Evolutionary conservation across 2,888 invertebrate species (phyloP), one percentile per base, ranked within the genome.

Genomic region (Brenthis hecate): DNA sequence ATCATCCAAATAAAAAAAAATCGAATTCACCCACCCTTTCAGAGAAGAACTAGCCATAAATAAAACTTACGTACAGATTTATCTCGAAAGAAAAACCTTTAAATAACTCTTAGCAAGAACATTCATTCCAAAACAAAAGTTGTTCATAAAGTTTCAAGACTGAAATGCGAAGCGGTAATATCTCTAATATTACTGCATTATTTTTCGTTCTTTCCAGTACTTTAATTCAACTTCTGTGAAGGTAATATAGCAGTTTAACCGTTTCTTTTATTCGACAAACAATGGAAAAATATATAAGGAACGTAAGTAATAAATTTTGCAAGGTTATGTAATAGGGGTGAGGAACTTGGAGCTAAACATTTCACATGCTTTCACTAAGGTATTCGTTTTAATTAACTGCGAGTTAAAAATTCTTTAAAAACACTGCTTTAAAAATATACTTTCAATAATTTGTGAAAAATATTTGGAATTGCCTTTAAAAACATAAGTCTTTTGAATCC

Each of bases 301-400:
- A 65, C 53, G 53, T 60, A 19, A 56, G 55, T 66, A 72, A 72
- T 70, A 51, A 70, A 48, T 48, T 64, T 60, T 60, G 60, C 67
- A 60, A 68, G 65, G 72, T 23, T 55, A 53, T 23, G 36, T 19
- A 23, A 36, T 56, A 32, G 23, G 55, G 16, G 32, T 54, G 28
- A 57, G 56, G 65, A 16, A 57, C 60, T 48, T 13, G 28, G 50
- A 50, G n/a, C 50, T 11, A 2, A 13, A 5, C 2, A 23, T 48
- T 60, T 48, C 14, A n/a, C 11, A 28, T 8, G 28, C 0, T 32
- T 60, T 28, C 28, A 23, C 14, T 54, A 13, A 23, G 1, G 23
- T 14, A 11, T 36, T 36, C 6, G 13, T 51, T 51, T 16, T n/a
- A 28, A 13, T 54, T 28, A 23, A 23, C 13, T 54, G n/a, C n/a